Evolutionary conservation across 1,140 invertebrate genomes (phyloP).

Genomic region (Caenorhabditis elegans): WBcel235 BX284606.5:17531501-17532000

Average conservation of each 20-base stretch:
- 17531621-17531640: neutral
- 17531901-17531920: neutral
- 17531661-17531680: neutral
- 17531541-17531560: slow-evolving; percentile 5
- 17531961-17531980: neutral
- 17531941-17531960: too few relatives aligned
- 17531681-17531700: slow-evolving; percentile 3
- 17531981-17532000: neutral
- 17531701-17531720: slow-evolving; percentile 7
- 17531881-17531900: too few relatives aligned
- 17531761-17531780: too few relatives aligned
- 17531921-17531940: too few relatives aligned
- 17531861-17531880: too few relatives aligned
- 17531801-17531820: too few relatives aligned
- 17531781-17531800: too few relatives aligned
- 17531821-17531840: too few relatives aligned
- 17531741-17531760: neutral
- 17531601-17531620: slow-evolving; percentile 25
- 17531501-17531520: slow-evolving; percentile 12
- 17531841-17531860: too few relatives aligned
- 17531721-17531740: slow-evolving; percentile 21
- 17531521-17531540: neutral
- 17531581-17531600: neutral
- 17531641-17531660: slow-evolving; percentile 1
- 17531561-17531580: slow-evolving; percentile 27